A percentile compares a stretch with the other conserved stretches of the same genome.
These are phyloP conservation scores for Lasioglossum morio DNA, from an alignment of 2,888 invertebrate genomes.

Conservation along the genomic window DNA sequence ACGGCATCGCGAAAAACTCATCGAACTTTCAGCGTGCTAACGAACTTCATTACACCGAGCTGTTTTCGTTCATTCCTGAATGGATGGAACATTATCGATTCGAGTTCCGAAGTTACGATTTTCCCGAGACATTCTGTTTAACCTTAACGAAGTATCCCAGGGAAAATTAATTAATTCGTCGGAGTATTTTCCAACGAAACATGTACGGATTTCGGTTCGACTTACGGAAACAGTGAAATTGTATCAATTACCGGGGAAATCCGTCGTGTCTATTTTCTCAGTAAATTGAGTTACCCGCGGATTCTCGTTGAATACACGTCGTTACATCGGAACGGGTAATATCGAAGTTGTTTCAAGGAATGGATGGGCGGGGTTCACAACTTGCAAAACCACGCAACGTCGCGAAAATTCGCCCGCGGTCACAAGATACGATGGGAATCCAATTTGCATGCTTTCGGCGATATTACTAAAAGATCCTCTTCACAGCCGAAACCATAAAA, in stretches of 20 bases:
- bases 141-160: neutral
- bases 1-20: neutral
- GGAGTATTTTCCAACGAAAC: neutral
- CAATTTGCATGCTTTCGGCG: neutral
- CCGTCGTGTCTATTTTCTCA: constrained; percentile 33
- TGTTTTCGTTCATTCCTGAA: neutral
- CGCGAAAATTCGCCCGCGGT: neutral
- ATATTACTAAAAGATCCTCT: constrained; percentile 1
- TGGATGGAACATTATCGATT: neutral
- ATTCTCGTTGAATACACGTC: constrained; percentile 10
- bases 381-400: neutral
- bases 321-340: neutral
- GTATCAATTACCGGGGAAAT: constrained; percentile 18
- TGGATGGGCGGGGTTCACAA: neutral
- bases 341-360: neutral
- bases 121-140: neutral
- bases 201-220: neutral
- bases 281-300: constrained; percentile 23
- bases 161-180: constrained; percentile 28
- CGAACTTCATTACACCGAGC: neutral
- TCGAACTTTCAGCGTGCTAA: neutral
- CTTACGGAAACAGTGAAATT: constrained; percentile 22
- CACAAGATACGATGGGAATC: neutral
- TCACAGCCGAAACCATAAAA: neutral
- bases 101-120: neutral